Base-by-base conservation (phyloP, 2,888 invertebrate genomes). In the Drosophila testacea region DNA sequence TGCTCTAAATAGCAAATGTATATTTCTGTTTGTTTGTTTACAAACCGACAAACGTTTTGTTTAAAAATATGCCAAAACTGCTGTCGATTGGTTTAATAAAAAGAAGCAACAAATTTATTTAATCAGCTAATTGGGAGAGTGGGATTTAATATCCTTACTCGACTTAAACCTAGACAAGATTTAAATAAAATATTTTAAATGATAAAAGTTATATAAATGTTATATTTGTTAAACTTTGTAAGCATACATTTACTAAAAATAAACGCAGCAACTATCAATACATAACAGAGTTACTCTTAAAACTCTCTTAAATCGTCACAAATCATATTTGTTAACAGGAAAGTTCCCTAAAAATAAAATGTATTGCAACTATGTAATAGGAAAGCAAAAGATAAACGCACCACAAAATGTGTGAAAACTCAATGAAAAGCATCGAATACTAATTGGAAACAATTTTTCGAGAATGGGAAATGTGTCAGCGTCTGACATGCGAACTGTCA, bases 401-500 rank as follows among this genome's bases (percentile, higher is more conserved):
- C 32, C 41, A 57, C 51, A 66, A 70, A 73, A 73, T 81, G 75
- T 75, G 80, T 81, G 79, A 81, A 72, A 68, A 59, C n/a, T 54
- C 69, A 52, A 36, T 76, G 65, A 75, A 69, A 76, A 77, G 72
- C 70, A 66, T 64, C 62, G 67, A 69, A 60, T 54, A 65, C 64
- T 78, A 73, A 80, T 69, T 66, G 61, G 56, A 78, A 75, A 87
- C 69, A 60, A 46, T 61, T 69, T 56, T 66, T 50, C 32, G 46
- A 59, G 66, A 60, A 68, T 52, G 55, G 69, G 67, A 63, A 74
- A 70, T 76, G 79, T 73, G 73, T 83, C 88, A 76, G 81, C 75
- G 69, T 73, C 73, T 80, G 88, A 83, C 90, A 87, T 74, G 76
- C 90, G 87, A 87, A 85, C 82, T 90, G 87, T 89, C 86, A 83